Evolutionary conservation across 2,888 invertebrate species (phyloP).

Genomic region (Nipponacmea schrenckii): DNA sequence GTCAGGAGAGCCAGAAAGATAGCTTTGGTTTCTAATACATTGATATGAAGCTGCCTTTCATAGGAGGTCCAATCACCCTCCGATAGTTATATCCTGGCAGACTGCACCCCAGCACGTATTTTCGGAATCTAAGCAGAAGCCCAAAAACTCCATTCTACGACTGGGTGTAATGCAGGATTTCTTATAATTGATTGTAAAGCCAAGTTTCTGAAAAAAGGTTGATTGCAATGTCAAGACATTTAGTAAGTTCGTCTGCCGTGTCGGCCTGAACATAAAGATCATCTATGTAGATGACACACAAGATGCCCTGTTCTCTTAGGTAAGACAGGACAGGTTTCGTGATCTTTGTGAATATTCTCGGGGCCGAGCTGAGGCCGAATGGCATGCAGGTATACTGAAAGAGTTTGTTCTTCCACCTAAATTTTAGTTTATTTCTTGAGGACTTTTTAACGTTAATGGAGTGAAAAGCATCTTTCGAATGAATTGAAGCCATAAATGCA

Average conservation of each 20-base stretch:
- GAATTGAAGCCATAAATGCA: not conserved
- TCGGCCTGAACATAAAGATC: not conserved
- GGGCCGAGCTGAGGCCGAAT: conserved; percentile 18
- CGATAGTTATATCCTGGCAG: conserved; percentile 12
- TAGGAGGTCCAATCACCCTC: conserved; percentile 14
- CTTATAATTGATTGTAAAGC: not conserved
- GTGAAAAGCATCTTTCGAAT: not conserved
- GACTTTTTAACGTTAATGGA: not conserved
- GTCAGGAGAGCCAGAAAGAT: conserved; percentile 15
- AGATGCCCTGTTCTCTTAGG: not conserved
- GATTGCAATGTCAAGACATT: not conserved
- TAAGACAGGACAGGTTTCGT: not conserved
- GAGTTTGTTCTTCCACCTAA: conserved; percentile 14
- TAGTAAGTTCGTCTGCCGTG: not conserved
- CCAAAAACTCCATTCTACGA: not conserved
- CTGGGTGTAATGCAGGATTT: not conserved
- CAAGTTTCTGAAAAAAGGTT: not conserved
- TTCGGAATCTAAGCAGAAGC: not conserved
- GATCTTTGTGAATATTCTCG: not conserved
- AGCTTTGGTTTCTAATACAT: conserved; percentile 21
- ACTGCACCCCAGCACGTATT: conserved; percentile 22
- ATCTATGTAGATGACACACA: not conserved
- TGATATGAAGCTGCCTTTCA: conserved; percentile 16
- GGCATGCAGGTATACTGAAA: conserved; percentile 21
- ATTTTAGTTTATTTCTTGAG: conserved; percentile 7